Conservation (phyloP, 30 jellyfish, hydroid and myxozoan species). For the Cassiopea andromeda region DNA sequence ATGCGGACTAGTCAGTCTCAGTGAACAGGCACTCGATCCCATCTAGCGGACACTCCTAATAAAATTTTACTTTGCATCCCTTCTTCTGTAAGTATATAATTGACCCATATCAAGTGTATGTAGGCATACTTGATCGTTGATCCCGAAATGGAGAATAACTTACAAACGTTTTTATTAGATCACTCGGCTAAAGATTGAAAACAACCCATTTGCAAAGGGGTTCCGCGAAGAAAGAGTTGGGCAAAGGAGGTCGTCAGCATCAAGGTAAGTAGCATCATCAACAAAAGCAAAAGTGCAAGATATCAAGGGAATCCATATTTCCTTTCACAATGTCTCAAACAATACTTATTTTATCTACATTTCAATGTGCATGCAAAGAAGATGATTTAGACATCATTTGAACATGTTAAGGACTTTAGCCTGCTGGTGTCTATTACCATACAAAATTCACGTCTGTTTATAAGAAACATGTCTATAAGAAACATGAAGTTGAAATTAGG, state of each 20-base stretch:
- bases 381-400: not conserved
- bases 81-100: no score
- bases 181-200: slow-evolving; percentile 83
- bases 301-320: no score
- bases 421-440: no score
- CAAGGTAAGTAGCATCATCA: slow-evolving; percentile 33
- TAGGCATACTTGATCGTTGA: not conserved
- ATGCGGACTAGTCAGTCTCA: no score
- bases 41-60: no score
- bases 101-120: no score
- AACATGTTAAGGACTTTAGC: no score
- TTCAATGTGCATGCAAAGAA: not conserved
- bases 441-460: no score
- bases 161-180: slow-evolving; percentile 30
- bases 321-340: not conserved
- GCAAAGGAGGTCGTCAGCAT: slow-evolving; percentile 68
- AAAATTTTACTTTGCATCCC: no score
- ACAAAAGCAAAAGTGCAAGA: not conserved
- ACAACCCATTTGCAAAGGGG: slow-evolving; percentile 96
- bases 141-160: not conserved
- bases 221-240: slow-evolving; percentile 96
- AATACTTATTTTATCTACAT: not conserved
- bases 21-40: no score
- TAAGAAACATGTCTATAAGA: no score
- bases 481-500: no score